phyloP scores from a whole-genome alignment of 1,140 invertebrate genomes.

The Parapsyche elsis region DNA sequence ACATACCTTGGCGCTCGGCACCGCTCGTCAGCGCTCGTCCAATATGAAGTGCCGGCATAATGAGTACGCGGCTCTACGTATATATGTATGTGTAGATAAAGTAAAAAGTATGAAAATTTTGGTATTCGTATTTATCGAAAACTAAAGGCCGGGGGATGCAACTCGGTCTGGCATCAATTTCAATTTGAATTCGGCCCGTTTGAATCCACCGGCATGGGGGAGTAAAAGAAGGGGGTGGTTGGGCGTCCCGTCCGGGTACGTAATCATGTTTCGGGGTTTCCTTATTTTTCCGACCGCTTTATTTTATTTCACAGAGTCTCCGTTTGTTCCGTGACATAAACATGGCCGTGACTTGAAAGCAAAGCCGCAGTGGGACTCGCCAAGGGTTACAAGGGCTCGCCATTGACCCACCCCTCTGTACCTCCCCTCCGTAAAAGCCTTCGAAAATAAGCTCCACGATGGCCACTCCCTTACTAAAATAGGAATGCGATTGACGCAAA shows the following conservation, averaged over 20 bases:
- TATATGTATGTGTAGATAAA: too few relatives aligned
- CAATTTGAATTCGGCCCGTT: constrained; percentile 19
- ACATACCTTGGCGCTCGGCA: too few relatives aligned
- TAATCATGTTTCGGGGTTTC: constrained; percentile 50
- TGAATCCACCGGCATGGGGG: constrained; percentile 1
- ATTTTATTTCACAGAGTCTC: constrained; percentile 50
- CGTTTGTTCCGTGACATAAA: constrained; percentile 46
- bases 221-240: neutral
- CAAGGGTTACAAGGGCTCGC: neutral
- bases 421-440: constrained; percentile 5
- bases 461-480: neutral
- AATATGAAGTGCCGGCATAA: too few relatives aligned
- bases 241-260: neutral
- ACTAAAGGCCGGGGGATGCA: neutral
- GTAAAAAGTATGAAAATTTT: too few relatives aligned
- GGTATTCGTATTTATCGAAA: too few relatives aligned
- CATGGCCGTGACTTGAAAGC: constrained; percentile 49
- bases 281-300: constrained; percentile 50
- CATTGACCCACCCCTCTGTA: neutral
- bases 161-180: neutral
- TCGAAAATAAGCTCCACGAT: neutral
- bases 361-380: constrained; percentile 15
- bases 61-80: too few relatives aligned
- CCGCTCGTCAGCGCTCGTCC: too few relatives aligned
- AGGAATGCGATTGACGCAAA: neutral